A percentile compares a stretch with the other conserved stretches of the same genome.
These are phyloP conservation scores for Phainopepla nitens DNA, from an alignment of 2,113 vertebrate genomes.

Conservation along the genomic window DNA sequence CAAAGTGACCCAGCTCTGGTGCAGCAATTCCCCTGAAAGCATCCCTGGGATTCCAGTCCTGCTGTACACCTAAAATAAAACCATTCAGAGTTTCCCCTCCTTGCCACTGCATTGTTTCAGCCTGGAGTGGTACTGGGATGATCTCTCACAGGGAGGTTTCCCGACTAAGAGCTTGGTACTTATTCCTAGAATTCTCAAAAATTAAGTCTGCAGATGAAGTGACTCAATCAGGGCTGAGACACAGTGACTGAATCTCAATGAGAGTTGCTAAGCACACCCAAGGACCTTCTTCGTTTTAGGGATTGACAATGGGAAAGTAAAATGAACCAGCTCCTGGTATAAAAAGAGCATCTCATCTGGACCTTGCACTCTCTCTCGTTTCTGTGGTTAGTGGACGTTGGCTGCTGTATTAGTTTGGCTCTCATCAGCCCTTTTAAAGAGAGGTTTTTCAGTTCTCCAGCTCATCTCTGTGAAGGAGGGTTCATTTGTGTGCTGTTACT, in stretches of 20 bases:
- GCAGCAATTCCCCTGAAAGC: neutral
- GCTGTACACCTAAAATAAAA: neutral
- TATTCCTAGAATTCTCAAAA: neutral
- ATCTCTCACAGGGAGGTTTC: neutral
- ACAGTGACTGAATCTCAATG: neutral
- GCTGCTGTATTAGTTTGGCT: neutral
- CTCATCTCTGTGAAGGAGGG: neutral
- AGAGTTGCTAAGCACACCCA: neutral
- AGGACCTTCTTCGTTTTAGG: neutral
- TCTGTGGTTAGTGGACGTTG: neutral
- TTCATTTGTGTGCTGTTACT: conserved; percentile 27
- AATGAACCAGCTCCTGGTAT: neutral
- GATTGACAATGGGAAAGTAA: neutral
- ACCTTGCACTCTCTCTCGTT: neutral
- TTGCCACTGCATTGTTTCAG: neutral
- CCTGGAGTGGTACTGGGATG: neutral
- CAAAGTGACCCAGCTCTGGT: neutral
- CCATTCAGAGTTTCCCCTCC: neutral
- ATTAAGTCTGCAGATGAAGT: neutral
- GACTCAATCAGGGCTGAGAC: neutral
- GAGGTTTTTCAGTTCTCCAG: neutral
- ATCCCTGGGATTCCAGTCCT: neutral
- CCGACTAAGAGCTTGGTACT: neutral
- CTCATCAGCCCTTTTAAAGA: neutral
- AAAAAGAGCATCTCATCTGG: neutral